Evolutionary conservation across 2,888 invertebrate genomes (phyloP), one percentile per base, ranked within the genome.

Genomic region (Pyrgus malvae): DNA sequence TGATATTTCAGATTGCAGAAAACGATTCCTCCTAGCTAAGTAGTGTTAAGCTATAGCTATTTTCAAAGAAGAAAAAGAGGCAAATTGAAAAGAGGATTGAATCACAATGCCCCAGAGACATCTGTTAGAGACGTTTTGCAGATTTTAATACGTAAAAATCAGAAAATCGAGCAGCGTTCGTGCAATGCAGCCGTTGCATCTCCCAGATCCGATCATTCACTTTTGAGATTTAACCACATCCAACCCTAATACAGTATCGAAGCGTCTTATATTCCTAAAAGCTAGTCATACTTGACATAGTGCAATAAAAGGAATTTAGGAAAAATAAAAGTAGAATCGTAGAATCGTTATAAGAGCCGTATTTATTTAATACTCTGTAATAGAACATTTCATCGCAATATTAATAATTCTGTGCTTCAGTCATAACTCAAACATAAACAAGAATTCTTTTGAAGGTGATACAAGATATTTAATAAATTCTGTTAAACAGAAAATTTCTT

Each of bases 11-110:
- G n/a, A 35, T 40, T 16, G n/a, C 14, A 14, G 21, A 35, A 35
- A 23, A 35, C 23, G 33, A 35, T 35, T 35, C 35, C 46, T 14
- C 35, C 35, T 21, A 46, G 16, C 35, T 14, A 12, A 21, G 14
- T 11, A 25, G 25, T 17, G 38, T 40, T 40, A 40, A 29, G 23
- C 14, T 49, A 40, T n/a, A n/a, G n/a, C n/a, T 79, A 76, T 74
- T 68, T 63, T 62, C 55, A 55, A 55, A 65, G 64, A 68, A 70
- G 66, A 76, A 73, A 63, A 67, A 61, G 66, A 68, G 67, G 29
- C 72, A 70, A 73, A 76, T 75, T 71, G 65, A 76, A 69, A 70
- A 61, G 63, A 65, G 63, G 66, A 75, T 78, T 78, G 74, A 70
- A 75, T 76, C 66, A 68, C 66, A 63, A 60, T 63, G 68, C 70